Conservation (phyloP, 2,888 invertebrate species). For the Dryobotodes eremita region DNA sequence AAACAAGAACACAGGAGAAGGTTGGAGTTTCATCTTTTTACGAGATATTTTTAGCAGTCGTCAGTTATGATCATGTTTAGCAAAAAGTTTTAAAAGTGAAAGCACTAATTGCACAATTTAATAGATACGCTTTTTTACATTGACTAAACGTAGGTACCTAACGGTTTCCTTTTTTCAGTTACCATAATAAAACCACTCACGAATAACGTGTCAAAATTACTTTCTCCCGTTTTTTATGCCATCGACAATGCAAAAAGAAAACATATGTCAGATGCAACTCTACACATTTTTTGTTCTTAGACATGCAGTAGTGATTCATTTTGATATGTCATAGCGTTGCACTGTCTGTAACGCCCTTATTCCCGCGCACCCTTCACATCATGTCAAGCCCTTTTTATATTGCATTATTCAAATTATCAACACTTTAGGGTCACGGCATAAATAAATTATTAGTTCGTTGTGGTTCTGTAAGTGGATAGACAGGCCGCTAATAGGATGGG, state of each 20-base stretch:
- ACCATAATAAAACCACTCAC: not conserved
- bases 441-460: constrained; percentile 62
- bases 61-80: not conserved
- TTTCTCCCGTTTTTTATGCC: constrained; percentile 32
- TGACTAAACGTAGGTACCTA: constrained; percentile 7
- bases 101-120: constrained; percentile 38
- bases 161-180: not conserved
- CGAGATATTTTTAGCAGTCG: not conserved
- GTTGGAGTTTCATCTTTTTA: not conserved
- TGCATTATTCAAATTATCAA: constrained; percentile 84
- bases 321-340: constrained; percentile 87
- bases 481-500: constrained; percentile 23
- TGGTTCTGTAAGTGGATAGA: constrained; percentile 37
- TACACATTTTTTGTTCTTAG: constrained; percentile 64
- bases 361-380: constrained; percentile 68
- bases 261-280: constrained; percentile 53
- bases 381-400: constrained; percentile 80
- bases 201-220: constrained; percentile 2
- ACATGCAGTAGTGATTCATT: constrained; percentile 87
- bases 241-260: not conserved
- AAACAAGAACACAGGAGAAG: not conserved
- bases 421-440: constrained; percentile 63
- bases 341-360: constrained; percentile 76
- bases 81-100: constrained; percentile 43
- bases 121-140: constrained; percentile 35